phyloP scores from a whole-genome alignment of 2,888 invertebrate genomes.

The Dicranocentrus wangi region DNA sequence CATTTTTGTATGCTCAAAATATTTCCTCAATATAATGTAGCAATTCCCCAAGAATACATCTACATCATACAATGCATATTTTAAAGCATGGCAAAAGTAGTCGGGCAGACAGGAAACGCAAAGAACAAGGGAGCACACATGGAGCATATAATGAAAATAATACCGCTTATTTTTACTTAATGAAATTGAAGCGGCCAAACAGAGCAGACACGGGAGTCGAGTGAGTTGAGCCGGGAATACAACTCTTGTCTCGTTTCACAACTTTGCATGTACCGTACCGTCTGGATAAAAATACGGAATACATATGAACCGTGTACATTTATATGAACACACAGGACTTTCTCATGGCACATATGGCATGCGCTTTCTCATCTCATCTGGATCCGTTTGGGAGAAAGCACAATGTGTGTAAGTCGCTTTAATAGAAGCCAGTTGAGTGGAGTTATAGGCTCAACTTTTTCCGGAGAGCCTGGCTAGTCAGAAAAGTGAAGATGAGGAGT shows the following conservation, averaged over 20 bases:
- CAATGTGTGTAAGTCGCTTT: background rate
- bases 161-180: constrained; percentile 43
- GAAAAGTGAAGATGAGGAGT: background rate
- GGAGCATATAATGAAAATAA: constrained; percentile 29
- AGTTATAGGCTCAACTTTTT: constrained; percentile 2
- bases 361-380: constrained; percentile 48
- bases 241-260: constrained; percentile 20
- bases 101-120: background rate
- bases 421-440: background rate
- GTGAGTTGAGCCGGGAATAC: constrained; percentile 40
- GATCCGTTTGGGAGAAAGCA: constrained; percentile 8
- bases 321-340: background rate
- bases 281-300: background rate
- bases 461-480: background rate
- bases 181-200: constrained; percentile 37
- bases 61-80: too few relatives aligned
- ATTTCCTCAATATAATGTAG: background rate
- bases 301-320: background rate
- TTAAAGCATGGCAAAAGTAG: background rate
- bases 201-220: constrained; percentile 27
- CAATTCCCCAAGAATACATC: too few relatives aligned
- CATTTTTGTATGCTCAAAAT: background rate
- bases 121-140: constrained; percentile 10
- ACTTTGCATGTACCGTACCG: background rate
- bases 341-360: constrained; percentile 29